Evolutionary conservation across 2,888 invertebrate genomes (phyloP).

Genomic region (Meiosimyza platycephala): DNA sequence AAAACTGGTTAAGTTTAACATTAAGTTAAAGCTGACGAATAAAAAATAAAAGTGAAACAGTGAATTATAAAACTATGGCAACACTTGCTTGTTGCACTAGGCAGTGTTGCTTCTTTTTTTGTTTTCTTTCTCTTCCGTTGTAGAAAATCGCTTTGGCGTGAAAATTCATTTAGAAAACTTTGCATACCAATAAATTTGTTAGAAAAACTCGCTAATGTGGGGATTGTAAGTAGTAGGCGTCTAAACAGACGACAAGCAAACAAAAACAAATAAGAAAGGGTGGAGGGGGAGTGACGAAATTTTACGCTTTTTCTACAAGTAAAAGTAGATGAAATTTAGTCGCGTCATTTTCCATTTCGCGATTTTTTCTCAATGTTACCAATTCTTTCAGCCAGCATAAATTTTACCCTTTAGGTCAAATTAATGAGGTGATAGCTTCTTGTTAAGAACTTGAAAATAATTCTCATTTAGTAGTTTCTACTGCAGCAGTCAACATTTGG

Average conservation of each 20-base stretch:
- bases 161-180: constrained; percentile 28
- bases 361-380: not conserved
- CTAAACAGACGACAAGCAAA: no score
- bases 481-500: not conserved
- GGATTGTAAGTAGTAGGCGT: no score
- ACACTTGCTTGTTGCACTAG: not conserved
- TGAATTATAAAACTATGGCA: not conserved
- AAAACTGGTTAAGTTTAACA: not conserved
- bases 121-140: not conserved
- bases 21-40: not conserved
- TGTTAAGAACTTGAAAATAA: constrained; percentile 45
- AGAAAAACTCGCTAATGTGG: not conserved
- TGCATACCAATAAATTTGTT: constrained; percentile 30
- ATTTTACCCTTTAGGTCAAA: constrained; percentile 47
- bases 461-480: constrained; percentile 15
- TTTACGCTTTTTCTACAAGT: not conserved
- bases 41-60: not conserved
- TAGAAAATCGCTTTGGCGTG: not conserved
- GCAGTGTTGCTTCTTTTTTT: not conserved
- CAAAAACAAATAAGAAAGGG: no score
- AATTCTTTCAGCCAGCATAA: not conserved
- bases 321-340: not conserved
- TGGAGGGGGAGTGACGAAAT: not conserved
- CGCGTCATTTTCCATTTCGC: constrained; percentile 9
- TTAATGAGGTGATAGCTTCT: constrained; percentile 57